Evolutionary conservation across 1,140 invertebrate species (phyloP), one percentile per base, ranked within the genome.

Genomic region (Manduca sexta): DNA sequence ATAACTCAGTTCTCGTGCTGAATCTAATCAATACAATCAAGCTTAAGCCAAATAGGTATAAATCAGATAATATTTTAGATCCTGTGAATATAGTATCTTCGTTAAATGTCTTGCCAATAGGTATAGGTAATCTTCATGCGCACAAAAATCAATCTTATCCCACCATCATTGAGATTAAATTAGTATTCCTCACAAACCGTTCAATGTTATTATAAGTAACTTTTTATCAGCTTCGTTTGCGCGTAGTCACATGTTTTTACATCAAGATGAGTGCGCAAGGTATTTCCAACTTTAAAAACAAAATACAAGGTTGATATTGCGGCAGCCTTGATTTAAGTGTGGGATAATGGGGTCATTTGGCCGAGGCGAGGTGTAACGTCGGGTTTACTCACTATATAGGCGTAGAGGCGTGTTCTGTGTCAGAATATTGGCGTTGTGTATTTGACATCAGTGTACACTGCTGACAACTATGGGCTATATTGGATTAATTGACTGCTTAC

Each of bases 301-400:
- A 17, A 31, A 26, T 30, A 49, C 65, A 69, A 56, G 58, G 66
- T 69, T 49, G 40, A 47, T 43, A 60, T 72, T 74, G 1, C 41
- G 49, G 56, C 21, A 39, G 29, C 15, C 33, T 41, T 13, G 35
- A 41, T 31, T 42, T 14, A 52, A 70, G 65, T 65, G 64, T 60
- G 60, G 66, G 53, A 60, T 74, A 74, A 79, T 73, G 64, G 63
- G 66, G 66, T 77, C 68, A 74, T 80, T 72, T 76, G 60, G 64
- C 62, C 68, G 61, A 62, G 45, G 61, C 42, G 72, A 73, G 66
- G 74, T 76, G 69, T 76, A 66, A 69, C 61, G 63, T 17, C 60
- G 52, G 63, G 59, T 53, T 46, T 52, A 57, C 49, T 35, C 41
- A 68, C 30, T 17, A 35, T 64, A 74, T 64, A 67, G 57, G 58